Percentiles rank a stretch among this genome's conserved stretches.
These are phyloP conservation scores for Polypterus bichir DNA, from an alignment of 2,113 vertebrate species.

Conservation along the genomic window DNA sequence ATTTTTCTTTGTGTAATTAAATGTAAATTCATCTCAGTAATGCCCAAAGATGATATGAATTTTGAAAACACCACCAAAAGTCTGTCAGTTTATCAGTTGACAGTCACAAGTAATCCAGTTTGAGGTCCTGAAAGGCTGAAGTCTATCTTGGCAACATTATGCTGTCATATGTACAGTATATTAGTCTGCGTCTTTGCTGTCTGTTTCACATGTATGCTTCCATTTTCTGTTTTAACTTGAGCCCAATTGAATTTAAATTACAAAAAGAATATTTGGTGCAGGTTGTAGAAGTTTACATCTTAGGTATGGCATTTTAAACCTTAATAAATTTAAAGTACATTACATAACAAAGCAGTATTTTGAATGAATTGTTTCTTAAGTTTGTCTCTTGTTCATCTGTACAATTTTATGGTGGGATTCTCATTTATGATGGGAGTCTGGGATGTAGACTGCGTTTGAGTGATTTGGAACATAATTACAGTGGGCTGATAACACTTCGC, in stretches of 20 bases:
- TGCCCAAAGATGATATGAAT: no score
- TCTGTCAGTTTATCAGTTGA: no score
- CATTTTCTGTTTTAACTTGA: no score
- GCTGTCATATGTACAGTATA: no score
- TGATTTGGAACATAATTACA: slow-evolving; percentile 18
- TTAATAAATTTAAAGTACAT: background rate
- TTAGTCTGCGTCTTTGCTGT: no score
- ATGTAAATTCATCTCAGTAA: no score
- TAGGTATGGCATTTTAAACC: background rate
- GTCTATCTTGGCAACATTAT: no score
- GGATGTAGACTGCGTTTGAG: background rate
- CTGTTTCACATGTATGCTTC: no score
- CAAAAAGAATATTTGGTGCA: background rate
- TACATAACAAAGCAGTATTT: background rate
- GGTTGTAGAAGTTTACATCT: background rate
- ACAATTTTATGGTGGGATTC: background rate
- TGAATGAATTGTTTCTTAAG: background rate
- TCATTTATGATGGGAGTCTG: slow-evolving; percentile 1
- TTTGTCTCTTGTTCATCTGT: background rate
- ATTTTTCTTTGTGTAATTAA: no score
- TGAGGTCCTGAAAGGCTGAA: no score
- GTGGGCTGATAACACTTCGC: slow-evolving; percentile 34
- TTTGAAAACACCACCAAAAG: no score
- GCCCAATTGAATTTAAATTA: background rate
- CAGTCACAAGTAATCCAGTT: no score